Conservation (phyloP, 2,888 invertebrate genomes). For the Tuta absoluta region DNA sequence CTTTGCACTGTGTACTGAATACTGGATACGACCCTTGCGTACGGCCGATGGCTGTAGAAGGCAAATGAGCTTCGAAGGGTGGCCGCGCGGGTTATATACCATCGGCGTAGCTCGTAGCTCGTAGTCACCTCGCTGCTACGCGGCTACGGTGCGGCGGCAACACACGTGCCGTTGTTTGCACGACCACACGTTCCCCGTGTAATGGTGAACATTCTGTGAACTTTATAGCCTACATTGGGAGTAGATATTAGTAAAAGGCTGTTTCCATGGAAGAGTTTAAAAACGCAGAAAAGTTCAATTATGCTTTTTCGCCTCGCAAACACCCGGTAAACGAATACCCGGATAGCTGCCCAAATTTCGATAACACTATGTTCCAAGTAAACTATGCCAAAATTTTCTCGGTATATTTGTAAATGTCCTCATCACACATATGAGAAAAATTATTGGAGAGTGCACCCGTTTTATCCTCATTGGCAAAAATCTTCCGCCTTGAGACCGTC, state of each 20-base stretch:
- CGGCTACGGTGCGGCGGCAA: slow-evolving; percentile 36
- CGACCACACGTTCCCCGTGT: slow-evolving; percentile 14
- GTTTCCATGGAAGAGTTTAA: not conserved
- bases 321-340: not conserved
- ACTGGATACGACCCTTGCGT: slow-evolving; percentile 30
- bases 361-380: too few species aligned
- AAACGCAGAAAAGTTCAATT: not conserved
- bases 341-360: too few species aligned
- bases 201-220: not conserved
- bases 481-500: too few species aligned
- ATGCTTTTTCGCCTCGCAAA: not conserved
- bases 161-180: slow-evolving; percentile 27
- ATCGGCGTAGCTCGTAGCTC: slow-evolving; percentile 38
- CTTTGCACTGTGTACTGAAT: slow-evolving; percentile 9
- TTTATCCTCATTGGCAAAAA: too few species aligned
- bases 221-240: slow-evolving; percentile 1
- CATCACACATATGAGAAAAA: too few species aligned
- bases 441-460: too few species aligned
- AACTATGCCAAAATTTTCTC: too few species aligned
- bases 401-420: too few species aligned
- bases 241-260: not conserved
- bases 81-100: slow-evolving; percentile 65
- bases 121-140: slow-evolving; percentile 51
- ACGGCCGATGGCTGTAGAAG: slow-evolving; percentile 54
- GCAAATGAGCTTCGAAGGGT: slow-evolving; percentile 66